Evolutionary conservation across 2,797 vertebrate genomes (phyloP).

Genomic region (Brachyrhaphis roseni): DNA sequence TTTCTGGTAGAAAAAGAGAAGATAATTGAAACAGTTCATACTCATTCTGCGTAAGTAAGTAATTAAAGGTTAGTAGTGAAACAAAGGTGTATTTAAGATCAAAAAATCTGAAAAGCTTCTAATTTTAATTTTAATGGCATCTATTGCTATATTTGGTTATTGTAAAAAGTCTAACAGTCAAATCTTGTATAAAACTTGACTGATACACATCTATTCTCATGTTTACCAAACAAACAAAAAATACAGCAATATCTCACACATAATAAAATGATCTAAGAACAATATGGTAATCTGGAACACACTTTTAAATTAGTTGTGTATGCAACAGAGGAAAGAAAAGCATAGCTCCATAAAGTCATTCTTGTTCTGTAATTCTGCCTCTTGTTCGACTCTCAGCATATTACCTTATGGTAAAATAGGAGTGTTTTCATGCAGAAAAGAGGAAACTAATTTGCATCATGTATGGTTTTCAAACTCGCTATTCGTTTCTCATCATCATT

Average conservation of each 20-base stretch:
- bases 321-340: constrained; percentile 19
- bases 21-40: constrained; percentile 27
- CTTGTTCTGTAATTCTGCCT: constrained; percentile 17
- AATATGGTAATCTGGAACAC: neutral
- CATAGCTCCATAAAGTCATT: constrained; percentile 3
- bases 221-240: neutral
- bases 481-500: neutral
- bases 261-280: neutral
- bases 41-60: neutral
- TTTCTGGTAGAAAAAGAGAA: constrained; percentile 78
- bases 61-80: neutral
- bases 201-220: neutral
- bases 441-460: neutral
- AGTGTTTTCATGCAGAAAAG: neutral
- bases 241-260: neutral
- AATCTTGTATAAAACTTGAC: neutral
- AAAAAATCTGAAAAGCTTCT: neutral
- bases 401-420: neutral
- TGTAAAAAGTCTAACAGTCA: neutral
- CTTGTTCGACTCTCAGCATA: constrained; percentile 2
- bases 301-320: constrained; percentile 15
- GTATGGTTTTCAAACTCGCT: neutral
- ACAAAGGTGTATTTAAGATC: neutral
- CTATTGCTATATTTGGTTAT: neutral
- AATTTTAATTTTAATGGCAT: neutral